phyloP scores from a whole-genome alignment of 2,888 invertebrate species.

The Aradus depressus region DNA sequence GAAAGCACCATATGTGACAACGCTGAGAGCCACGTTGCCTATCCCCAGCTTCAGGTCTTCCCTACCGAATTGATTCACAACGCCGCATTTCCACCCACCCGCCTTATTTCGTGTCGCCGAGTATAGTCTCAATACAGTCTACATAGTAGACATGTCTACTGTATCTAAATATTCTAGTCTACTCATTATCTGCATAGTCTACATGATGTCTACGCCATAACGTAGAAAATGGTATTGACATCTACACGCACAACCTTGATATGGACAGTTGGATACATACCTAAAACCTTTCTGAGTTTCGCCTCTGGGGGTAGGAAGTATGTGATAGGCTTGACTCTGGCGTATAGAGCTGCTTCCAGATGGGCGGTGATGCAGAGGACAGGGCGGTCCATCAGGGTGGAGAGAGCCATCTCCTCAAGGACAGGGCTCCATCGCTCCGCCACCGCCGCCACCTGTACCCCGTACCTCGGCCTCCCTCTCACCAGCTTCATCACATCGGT shows the following conservation, averaged over 20 bases:
- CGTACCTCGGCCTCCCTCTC: slow-evolving; percentile 28
- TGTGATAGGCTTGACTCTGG: slow-evolving; percentile 42
- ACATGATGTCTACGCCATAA: no score
- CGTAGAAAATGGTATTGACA: background rate
- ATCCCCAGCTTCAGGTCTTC: no score
- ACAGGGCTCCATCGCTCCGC: slow-evolving; percentile 53
- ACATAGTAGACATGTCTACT: no score
- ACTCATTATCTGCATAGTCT: no score
- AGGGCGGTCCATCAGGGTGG: slow-evolving; percentile 44
- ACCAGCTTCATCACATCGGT: slow-evolving; percentile 4
- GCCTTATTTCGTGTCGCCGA: no score
- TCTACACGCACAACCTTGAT: background rate
- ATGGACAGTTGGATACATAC: slow-evolving; percentile 28
- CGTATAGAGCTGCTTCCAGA: slow-evolving; percentile 64
- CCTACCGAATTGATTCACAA: no score
- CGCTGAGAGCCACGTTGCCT: no score
- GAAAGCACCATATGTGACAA: no score
- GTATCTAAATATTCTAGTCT: no score
- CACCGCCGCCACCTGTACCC: slow-evolving; percentile 48
- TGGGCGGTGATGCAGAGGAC: slow-evolving; percentile 58
- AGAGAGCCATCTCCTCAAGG: slow-evolving; percentile 44
- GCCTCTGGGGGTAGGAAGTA: slow-evolving; percentile 38
- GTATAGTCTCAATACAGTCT: no score
- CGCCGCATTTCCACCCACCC: no score
- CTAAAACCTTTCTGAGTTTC: slow-evolving; percentile 40